A percentile compares a stretch with the other conserved stretches of the same genome.
Evolutionary conservation across 30 jellyfish, hydroid and myxozoan genomes (phyloP).

Genomic region (Chrysaora quinquecirrha): DNA sequence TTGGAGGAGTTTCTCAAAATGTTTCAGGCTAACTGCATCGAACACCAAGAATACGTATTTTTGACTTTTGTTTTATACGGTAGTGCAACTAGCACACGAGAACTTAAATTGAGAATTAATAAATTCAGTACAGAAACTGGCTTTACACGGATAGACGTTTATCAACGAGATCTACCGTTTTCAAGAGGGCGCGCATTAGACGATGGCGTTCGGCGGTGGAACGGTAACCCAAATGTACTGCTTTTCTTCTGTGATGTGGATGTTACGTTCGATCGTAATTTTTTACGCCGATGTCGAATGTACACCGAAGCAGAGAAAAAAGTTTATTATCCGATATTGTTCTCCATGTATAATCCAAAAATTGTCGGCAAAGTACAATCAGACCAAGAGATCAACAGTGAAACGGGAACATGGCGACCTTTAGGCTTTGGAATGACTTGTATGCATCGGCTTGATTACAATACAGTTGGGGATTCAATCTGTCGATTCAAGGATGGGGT

Average conservation of each 20-base stretch:
- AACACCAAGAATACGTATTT: slow-evolving; percentile 68
- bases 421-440: slow-evolving; percentile 95
- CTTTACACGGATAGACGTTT: slow-evolving; percentile 61
- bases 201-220: slow-evolving; percentile 97
- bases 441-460: slow-evolving; percentile 69
- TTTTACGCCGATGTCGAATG: slow-evolving; percentile 84
- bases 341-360: slow-evolving; percentile 82
- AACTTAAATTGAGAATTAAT: slow-evolving; percentile 53
- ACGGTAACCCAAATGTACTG: slow-evolving; percentile 77
- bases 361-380: slow-evolving; percentile 26
- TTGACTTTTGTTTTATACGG: slow-evolving; percentile 84
- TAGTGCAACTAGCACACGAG: slow-evolving; percentile 45
- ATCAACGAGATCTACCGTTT: slow-evolving; percentile 70
- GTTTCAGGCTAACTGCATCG: slow-evolving; percentile 42
- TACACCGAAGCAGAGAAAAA: slow-evolving; percentile 48
- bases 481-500: slow-evolving; percentile 93
- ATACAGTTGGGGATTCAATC: slow-evolving; percentile 86
- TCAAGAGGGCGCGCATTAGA: slow-evolving; percentile 94
- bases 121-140: slow-evolving; percentile 63
- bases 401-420: slow-evolving; percentile 94
- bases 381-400: slow-evolving; percentile 49
- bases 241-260: slow-evolving; percentile 94
- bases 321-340: slow-evolving; percentile 83
- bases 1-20: slow-evolving; percentile 61
- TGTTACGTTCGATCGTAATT: slow-evolving; percentile 68